Evolutionary conservation across 2,113 vertebrate genomes (phyloP).

Genomic region (Accipiter virgatus): DNA sequence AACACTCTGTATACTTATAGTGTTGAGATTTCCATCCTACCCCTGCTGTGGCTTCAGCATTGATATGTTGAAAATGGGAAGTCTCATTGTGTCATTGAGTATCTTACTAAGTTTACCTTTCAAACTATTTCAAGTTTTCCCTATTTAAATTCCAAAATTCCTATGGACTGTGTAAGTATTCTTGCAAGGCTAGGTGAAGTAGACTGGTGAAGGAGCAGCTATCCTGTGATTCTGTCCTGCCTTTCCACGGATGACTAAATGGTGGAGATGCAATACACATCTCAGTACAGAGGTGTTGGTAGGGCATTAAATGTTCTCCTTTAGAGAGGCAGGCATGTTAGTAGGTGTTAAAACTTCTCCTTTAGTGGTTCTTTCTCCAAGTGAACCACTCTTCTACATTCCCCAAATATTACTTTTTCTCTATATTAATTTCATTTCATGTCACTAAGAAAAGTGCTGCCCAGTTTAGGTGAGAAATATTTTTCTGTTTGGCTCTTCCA

Average conservation of each 20-base stretch:
- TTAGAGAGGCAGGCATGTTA: background rate
- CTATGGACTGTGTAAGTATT: background rate
- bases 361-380: background rate
- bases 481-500: background rate
- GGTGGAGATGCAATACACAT: background rate
- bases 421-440: background rate
- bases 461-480: background rate
- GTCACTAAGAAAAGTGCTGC: background rate
- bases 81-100: background rate
- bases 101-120: background rate
- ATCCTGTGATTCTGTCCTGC: background rate
- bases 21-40: background rate
- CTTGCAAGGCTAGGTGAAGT: background rate
- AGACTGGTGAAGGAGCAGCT: background rate
- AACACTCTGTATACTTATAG: background rate
- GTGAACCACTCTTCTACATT: background rate
- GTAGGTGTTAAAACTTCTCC: background rate
- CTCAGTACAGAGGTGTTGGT: background rate
- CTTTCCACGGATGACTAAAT: background rate
- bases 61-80: background rate
- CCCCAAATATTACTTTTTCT: background rate
- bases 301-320: background rate
- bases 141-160: background rate
- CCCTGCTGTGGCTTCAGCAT: background rate
- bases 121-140: background rate